Percentiles rank a stretch among this genome's conserved stretches.
phyloP scores from a whole-genome alignment of 2,888 invertebrate species.

The Lasioglossum vierecki region DNA sequence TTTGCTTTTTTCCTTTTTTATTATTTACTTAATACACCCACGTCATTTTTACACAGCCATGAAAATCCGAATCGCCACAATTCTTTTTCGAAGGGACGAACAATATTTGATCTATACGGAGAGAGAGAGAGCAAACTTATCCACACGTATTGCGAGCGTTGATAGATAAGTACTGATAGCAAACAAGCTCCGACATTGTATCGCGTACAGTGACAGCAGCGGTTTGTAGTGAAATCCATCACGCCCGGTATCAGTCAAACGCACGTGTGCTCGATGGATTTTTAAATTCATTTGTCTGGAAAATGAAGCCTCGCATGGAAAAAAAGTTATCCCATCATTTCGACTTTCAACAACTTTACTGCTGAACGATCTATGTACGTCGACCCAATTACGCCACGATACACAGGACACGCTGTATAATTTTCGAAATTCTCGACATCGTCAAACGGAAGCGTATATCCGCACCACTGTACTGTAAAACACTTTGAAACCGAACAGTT shows the following conservation, averaged over 20 bases:
- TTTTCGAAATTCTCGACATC: not conserved
- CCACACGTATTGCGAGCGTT: not conserved
- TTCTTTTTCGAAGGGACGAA: not conserved
- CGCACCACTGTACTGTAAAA: not conserved
- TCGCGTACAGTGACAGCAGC: slow-evolving; percentile 6
- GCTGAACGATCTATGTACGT: not conserved
- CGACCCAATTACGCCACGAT: not conserved
- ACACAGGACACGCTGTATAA: not conserved
- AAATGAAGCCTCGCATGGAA: not conserved
- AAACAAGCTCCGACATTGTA: slow-evolving; percentile 17
- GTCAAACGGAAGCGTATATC: not conserved
- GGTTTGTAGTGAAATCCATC: slow-evolving; percentile 14
- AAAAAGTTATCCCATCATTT: slow-evolving; percentile 11
- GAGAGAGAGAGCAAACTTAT: not conserved
- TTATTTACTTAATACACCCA: not conserved
- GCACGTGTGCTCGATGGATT: slow-evolving; percentile 6
- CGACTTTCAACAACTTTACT: slow-evolving; percentile 5
- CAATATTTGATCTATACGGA: not conserved
- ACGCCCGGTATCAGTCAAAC: not conserved
- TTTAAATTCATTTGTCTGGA: slow-evolving; percentile 3
- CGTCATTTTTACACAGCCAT: not conserved
- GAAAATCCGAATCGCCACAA: not conserved
- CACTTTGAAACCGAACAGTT: not conserved
- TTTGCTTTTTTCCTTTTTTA: not conserved
- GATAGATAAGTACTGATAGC: slow-evolving; percentile 2